These are phyloP conservation scores for Coleophora flavipennella DNA, from an alignment of 2,888 invertebrate genomes.

Conservation along the genomic window DNA sequence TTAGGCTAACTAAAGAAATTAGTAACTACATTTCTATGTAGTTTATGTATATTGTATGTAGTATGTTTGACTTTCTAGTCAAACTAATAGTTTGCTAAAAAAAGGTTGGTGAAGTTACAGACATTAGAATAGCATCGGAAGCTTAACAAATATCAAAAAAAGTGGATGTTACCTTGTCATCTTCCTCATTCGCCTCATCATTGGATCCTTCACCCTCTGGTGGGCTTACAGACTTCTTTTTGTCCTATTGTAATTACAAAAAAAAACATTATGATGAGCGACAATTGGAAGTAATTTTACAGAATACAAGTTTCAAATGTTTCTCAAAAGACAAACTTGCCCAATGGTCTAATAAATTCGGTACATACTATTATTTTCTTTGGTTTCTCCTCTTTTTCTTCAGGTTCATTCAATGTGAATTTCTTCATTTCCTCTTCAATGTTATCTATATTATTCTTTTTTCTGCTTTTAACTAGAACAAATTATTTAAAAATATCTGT, in stretches of 20 bases:
- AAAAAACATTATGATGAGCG: not conserved
- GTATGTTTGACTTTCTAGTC: too few relatives aligned
- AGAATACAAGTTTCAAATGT: not conserved
- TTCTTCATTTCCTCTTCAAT: constrained; percentile 61
- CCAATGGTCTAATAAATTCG: too few relatives aligned
- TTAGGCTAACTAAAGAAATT: too few relatives aligned
- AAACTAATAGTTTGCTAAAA: too few relatives aligned
- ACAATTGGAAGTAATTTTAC: too few relatives aligned
- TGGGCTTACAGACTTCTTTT: constrained; percentile 25
- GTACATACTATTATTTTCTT: constrained; percentile 30
- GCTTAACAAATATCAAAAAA: too few relatives aligned
- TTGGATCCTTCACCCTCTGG: constrained; percentile 26
- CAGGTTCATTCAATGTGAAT: constrained; percentile 54
- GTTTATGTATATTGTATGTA: too few relatives aligned
- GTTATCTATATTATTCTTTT: constrained; percentile 57
- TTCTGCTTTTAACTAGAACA: constrained; percentile 50
- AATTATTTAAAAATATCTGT: too few relatives aligned
- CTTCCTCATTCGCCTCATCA: constrained; percentile 28
- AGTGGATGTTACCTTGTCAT: constrained; percentile 37
- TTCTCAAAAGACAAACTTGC: too few relatives aligned
- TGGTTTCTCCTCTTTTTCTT: constrained; percentile 26
- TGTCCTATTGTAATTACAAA: constrained; percentile 9
- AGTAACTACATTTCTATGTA: too few relatives aligned
- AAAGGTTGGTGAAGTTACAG: too few relatives aligned
- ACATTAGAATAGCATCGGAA: too few relatives aligned